Evolutionary conservation across 2,797 vertebrate species (phyloP).

Genomic region (Pseudochirops cupreus): DNA sequence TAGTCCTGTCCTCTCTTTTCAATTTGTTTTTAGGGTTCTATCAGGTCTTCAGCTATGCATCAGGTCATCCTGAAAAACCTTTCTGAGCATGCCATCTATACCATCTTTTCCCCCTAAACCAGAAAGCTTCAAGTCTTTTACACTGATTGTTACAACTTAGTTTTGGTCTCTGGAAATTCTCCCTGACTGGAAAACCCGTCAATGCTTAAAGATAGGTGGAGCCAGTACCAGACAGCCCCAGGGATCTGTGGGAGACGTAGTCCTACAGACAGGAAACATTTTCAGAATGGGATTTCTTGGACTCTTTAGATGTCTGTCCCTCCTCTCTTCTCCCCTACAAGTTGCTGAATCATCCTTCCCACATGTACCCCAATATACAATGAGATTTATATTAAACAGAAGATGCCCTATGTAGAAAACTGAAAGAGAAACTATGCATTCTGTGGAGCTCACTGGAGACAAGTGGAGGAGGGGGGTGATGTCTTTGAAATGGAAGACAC

Average conservation of each 20-base stretch:
- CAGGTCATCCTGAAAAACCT: background rate
- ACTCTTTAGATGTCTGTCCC: background rate
- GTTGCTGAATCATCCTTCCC: background rate
- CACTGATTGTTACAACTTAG: background rate
- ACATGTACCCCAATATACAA: background rate
- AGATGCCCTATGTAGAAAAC: conserved; percentile 17
- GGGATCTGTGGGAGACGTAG: fast-evolving
- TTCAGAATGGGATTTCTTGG: background rate
- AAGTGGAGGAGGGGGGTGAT: background rate
- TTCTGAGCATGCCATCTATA: background rate
- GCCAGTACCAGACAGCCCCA: background rate
- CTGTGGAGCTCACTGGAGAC: background rate
- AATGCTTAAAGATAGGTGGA: conserved; percentile 4
- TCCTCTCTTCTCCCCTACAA: background rate
- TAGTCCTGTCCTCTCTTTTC: background rate
- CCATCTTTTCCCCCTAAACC: background rate
- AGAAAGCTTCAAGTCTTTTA: background rate
- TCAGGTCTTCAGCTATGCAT: background rate
- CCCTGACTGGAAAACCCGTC: conserved; percentile 55
- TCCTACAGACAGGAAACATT: fast-evolving
- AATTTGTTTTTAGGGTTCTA: background rate
- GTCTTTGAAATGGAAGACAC: background rate
- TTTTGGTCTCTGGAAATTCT: background rate
- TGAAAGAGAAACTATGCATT: background rate
- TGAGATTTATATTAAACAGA: background rate